Conservation (phyloP, 2,113 vertebrate genomes). For the Paracanthobrama guichenoti region DNA sequence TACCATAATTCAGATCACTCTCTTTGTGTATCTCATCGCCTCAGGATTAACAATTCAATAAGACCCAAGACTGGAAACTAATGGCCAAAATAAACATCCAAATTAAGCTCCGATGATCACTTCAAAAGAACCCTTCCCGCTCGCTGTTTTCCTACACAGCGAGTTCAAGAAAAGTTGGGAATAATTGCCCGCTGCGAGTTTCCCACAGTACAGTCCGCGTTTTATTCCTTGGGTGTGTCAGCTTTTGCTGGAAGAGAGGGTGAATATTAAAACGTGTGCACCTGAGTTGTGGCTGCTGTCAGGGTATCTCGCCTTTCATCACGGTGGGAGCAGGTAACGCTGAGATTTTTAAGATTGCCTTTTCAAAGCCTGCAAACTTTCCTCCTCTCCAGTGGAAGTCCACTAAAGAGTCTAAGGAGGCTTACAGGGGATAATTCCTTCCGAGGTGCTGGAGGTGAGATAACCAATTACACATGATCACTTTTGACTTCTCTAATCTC, state of each 20-base stretch:
- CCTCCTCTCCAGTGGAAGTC: constrained; percentile 65
- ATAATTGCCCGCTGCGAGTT: constrained; percentile 14
- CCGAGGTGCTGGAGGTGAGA: constrained; percentile 74
- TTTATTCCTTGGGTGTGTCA: constrained; percentile 20
- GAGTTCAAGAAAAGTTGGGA: constrained; percentile 42
- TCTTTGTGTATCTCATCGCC: constrained; percentile 60
- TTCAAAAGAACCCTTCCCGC: constrained; percentile 9
- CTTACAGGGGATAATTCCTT: constrained; percentile 74
- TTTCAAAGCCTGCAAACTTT: constrained; percentile 75
- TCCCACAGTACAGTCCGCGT: constrained; percentile 25
- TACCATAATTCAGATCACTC: constrained; percentile 69
- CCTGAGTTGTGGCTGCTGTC: constrained; percentile 66
- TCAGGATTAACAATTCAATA: constrained; percentile 70
- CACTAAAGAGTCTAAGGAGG: constrained; percentile 74
- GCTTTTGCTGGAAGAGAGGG: constrained; percentile 67
- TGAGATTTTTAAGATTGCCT: constrained; percentile 68
- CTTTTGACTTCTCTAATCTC: constrained; percentile 79
- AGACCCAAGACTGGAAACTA: constrained; percentile 61
- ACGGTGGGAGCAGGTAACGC: constrained; percentile 64
- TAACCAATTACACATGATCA: constrained; percentile 79
- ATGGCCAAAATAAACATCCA: constrained; percentile 41
- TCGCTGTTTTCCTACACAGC: not conserved
- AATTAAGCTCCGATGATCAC: constrained; percentile 39
- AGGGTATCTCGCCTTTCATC: constrained; percentile 71
- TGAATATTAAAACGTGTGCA: constrained; percentile 68